These are phyloP conservation scores for Drosophila albomicans DNA, from an alignment of 1,140 invertebrate species.

Conservation along the genomic window DNA sequence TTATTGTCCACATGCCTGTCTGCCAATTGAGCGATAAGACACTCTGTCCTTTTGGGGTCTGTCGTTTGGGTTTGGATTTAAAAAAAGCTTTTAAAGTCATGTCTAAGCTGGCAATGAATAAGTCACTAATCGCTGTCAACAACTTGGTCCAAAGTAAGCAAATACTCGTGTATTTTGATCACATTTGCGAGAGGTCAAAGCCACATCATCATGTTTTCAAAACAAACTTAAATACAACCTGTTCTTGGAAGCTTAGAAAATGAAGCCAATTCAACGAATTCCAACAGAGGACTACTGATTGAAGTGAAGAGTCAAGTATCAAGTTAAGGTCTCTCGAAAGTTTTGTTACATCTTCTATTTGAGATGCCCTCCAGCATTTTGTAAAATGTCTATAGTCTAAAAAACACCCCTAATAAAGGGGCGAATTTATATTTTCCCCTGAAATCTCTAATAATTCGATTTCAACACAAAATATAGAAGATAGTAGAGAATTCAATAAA, in stretches of 20 bases:
- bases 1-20: conserved; percentile 57
- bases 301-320: not conserved
- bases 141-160: conserved; percentile 12
- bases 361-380: too few species aligned
- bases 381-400: too few species aligned
- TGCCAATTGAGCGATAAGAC: conserved; percentile 73
- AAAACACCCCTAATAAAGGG: too few species aligned
- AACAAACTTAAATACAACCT: conserved; percentile 5
- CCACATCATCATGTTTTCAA: conserved; percentile 4
- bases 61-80: not conserved
- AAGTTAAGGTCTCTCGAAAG: too few species aligned
- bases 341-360: too few species aligned
- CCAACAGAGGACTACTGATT: not conserved
- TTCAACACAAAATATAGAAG: too few species aligned
- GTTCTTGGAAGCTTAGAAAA: not conserved
- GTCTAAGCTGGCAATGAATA: conserved; percentile 35
- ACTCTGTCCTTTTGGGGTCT: not conserved
- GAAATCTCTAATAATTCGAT: too few species aligned
- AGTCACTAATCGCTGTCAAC: conserved; percentile 37
- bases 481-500: too few species aligned
- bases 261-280: not conserved
- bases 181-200: conserved; percentile 7
- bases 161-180: conserved; percentile 1
- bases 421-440: too few species aligned
- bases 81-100: conserved; percentile 33